Base-by-base conservation (phyloP, 2,888 invertebrate species). In the Anthrax anthrax region DNA sequence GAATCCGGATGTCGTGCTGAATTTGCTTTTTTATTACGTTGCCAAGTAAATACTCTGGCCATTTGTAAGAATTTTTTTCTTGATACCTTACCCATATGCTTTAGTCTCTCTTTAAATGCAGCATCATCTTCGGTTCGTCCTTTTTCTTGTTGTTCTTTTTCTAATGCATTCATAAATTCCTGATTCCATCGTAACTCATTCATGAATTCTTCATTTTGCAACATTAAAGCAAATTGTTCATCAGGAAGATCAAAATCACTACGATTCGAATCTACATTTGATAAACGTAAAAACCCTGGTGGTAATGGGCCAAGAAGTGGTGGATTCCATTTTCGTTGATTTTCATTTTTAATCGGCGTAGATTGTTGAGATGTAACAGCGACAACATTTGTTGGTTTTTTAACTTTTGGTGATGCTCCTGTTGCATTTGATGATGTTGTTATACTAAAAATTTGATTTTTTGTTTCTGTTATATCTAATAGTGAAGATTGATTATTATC, bases 151-250 rank as follows among this genome's bases (percentile, higher is more conserved):
- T 75, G 76, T 72, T 87, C 88, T 60, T 78, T 81, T 59, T 88
- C 84, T 42, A 90, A 69, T 1, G 87, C 83, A 19, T 80, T 80
- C 73, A 91, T 80, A 60, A 91, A 91, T 58, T 89, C 88, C 62
- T 85, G 81, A 64, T 91, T 87, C 76, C 83, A 81, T 48, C 86
- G 72, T 34, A 91, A 69, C 60, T 90, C 87, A 39, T 83, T 78
- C 77, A 91, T 81, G 57, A 91, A 91, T 65, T 92, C 91, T 60
- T 88, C 86, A 59, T 91, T 91, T 64, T 91, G 91, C 47, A 91
- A 71, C 65, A 88, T 81, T 51, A 89, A 75, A 1, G 90, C 90
- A 52, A 88, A 83, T 52, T 82, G 75, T 61, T 91, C 89, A 61
- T 91, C 91, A 53, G 90, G 89, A 60, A 89, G 73, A 55, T 84